phyloP scores from a whole-genome alignment of 37 sponge, comb jelly and placozoan species.

The Petrosia ficiformis region DNA sequence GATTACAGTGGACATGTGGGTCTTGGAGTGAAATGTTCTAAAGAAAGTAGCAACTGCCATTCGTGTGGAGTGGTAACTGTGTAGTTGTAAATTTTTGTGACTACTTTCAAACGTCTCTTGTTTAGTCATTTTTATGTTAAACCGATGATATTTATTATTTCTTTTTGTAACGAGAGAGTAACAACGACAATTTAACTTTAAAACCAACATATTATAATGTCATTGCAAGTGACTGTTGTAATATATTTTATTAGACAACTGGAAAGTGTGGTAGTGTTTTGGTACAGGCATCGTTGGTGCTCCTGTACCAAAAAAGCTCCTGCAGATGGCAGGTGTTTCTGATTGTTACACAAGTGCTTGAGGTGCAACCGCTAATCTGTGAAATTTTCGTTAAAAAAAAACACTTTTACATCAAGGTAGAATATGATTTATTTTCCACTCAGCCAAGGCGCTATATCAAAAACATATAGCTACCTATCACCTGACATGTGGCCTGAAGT shows the following conservation, averaged over 20 bases:
- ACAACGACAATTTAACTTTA: too few relatives aligned
- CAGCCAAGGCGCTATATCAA: conserved; percentile 62
- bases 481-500: conserved; percentile 94
- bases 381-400: conserved; percentile 86
- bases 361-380: conserved; percentile 91
- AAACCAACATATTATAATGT: too few relatives aligned
- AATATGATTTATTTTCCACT: conserved; percentile 20
- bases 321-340: conserved; percentile 93
- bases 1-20: conserved; percentile 95
- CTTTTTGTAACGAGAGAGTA: too few relatives aligned
- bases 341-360: conserved; percentile 96
- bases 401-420: neutral
- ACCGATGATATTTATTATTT: too few relatives aligned
- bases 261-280: conserved; percentile 94
- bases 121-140: too few relatives aligned
- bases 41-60: conserved; percentile 99
- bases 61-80: conserved; percentile 40
- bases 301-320: conserved; percentile 96
- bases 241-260: conserved; percentile 67
- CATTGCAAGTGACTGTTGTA: too few relatives aligned
- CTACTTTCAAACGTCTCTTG: too few relatives aligned
- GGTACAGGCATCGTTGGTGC: conserved; percentile 98
- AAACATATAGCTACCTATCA: conserved; percentile 92
- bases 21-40: conserved; percentile 97
- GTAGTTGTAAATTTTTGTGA: neutral